Conservation (phyloP, 2,113 vertebrate genomes). For the Tetrax tetrax region DNA sequence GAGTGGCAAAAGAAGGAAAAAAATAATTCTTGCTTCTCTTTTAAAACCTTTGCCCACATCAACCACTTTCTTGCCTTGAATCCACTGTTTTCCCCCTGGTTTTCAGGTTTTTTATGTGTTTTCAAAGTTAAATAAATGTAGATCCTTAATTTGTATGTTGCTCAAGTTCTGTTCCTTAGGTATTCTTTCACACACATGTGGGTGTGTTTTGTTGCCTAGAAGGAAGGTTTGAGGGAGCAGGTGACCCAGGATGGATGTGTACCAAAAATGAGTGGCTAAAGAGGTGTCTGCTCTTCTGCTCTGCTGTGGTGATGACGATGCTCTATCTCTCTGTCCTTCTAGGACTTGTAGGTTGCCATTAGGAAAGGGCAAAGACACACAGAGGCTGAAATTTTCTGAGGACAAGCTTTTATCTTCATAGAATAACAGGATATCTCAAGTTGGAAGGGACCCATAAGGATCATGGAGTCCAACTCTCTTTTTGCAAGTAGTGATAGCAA, state of each 20-base stretch:
- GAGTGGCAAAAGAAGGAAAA: neutral
- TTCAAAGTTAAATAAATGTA: neutral
- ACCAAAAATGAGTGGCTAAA: neutral
- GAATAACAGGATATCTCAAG: neutral
- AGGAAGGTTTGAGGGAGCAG: neutral
- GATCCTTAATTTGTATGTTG: neutral
- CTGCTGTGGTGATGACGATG: fast-evolving
- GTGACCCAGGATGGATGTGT: neutral
- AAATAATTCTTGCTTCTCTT: neutral
- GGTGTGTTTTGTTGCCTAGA: neutral
- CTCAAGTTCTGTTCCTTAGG: neutral
- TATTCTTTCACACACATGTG: neutral
- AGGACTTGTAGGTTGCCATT: neutral
- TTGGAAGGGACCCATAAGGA: neutral
- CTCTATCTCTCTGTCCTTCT: neutral
- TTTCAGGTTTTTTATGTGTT: neutral
- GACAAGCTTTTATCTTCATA: neutral
- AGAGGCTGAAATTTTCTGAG: neutral
- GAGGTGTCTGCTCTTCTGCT: neutral
- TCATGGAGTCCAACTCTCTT: neutral
- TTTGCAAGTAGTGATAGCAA: neutral
- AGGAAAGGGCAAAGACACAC: neutral
- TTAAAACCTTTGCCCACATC: neutral
- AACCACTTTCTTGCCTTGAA: neutral
- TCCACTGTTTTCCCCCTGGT: neutral